phyloP scores from a whole-genome alignment of 2,113 vertebrate species.

The Sylvilagus bachmani region DNA sequence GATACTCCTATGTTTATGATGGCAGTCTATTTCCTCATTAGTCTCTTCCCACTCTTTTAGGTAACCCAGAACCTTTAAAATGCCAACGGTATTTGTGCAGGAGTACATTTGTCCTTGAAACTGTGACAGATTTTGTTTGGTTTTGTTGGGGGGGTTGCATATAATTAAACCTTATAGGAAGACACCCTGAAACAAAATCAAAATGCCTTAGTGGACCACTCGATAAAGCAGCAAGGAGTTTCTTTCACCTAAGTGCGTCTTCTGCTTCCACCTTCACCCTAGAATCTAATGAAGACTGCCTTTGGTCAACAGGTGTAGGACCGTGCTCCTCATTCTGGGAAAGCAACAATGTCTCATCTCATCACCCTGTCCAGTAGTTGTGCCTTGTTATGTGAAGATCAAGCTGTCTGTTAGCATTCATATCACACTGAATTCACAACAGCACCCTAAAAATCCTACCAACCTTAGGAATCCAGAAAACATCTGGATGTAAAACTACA shows the following conservation, averaged over 20 bases:
- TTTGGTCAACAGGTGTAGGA: conserved; percentile 6
- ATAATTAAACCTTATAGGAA: conserved; percentile 45
- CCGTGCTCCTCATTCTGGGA: conserved; percentile 19
- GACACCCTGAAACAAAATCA: conserved; percentile 43
- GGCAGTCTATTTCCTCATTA: not conserved
- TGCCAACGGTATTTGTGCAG: conserved; percentile 7
- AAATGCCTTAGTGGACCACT: not conserved
- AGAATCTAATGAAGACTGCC: not conserved
- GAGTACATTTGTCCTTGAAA: conserved; percentile 47
- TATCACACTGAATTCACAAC: not conserved
- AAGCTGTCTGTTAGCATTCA: conserved; percentile 12
- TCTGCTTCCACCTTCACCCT: not conserved
- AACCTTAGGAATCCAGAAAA: conserved; percentile 23
- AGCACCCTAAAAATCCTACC: conserved; percentile 45
- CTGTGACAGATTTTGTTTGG: conserved; percentile 55
- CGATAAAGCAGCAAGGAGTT: not conserved
- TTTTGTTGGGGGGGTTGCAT: not conserved
- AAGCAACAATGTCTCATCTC: conserved; percentile 17
- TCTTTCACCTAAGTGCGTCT: not conserved
- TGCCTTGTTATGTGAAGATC: conserved; percentile 11
- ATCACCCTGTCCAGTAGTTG: not conserved
- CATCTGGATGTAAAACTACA: conserved; percentile 53
- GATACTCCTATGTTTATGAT: not conserved
- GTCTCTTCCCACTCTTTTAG: conserved; percentile 48
- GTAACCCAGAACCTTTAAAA: conserved; percentile 60